These are phyloP conservation scores for Zootoca vivipara DNA, from an alignment of 2,113 vertebrate genomes.

Conservation along the genomic window DNA sequence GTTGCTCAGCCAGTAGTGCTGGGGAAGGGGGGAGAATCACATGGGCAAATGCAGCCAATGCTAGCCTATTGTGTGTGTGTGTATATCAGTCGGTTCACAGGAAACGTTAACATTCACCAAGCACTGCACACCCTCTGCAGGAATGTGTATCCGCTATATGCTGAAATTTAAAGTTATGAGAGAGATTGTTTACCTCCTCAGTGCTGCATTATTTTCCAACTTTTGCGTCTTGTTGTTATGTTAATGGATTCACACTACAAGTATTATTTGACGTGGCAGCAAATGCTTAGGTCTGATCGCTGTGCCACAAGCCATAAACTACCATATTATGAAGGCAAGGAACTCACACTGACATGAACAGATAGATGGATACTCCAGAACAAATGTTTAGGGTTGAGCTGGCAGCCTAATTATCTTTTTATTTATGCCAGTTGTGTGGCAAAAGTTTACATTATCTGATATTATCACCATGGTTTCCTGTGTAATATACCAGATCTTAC, in stretches of 20 bases:
- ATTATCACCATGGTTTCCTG: constrained; percentile 14
- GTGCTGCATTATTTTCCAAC: not conserved
- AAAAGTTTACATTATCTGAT: constrained; percentile 32
- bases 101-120: constrained; percentile 1
- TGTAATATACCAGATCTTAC: constrained; percentile 14
- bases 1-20: not conserved
- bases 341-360: not conserved
- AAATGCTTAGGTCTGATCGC: not conserved
- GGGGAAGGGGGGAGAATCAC: not conserved
- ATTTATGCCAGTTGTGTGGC: not conserved
- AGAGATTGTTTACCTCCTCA: not conserved
- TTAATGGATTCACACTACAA: constrained; percentile 33
- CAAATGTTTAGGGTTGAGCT: not conserved
- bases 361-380: not conserved
- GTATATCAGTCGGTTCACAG: not conserved
- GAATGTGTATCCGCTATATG: not conserved
- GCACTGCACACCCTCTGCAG: not conserved
- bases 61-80: not conserved
- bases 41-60: not conserved
- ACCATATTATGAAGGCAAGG: not conserved
- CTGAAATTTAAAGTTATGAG: not conserved
- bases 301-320: not conserved
- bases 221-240: not conserved
- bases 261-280: not conserved
- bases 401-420: constrained; percentile 34